phyloP scores from a whole-genome alignment of 1,140 invertebrate genomes.

The Drosophila lini region DNA sequence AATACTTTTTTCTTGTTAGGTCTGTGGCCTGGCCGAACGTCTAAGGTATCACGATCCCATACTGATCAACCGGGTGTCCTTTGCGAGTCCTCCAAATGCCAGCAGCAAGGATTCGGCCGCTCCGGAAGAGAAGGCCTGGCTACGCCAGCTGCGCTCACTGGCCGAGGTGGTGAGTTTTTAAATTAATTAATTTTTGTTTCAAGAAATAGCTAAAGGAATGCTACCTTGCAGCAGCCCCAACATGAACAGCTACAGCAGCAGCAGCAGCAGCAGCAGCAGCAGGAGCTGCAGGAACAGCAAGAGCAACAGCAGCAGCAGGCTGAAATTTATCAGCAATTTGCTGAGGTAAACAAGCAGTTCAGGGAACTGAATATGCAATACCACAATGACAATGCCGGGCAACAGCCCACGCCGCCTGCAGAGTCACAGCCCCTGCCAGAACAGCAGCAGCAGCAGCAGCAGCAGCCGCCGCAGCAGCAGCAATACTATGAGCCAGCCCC shows the following conservation, averaged over 20 bases:
- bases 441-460: neutral
- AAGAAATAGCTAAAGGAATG: neutral
- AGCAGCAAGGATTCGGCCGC: slow-evolving; percentile 44
- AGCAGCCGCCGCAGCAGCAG: slow-evolving; percentile 9
- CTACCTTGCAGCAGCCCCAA: slow-evolving; percentile 17
- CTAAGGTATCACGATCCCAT: slow-evolving; percentile 93
- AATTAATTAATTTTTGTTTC: too few relatives aligned
- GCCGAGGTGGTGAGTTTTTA: slow-evolving; percentile 63
- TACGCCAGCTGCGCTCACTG: slow-evolving; percentile 84
- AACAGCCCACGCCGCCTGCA: neutral
- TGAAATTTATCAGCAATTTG: slow-evolving; percentile 81
- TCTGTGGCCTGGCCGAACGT: slow-evolving; percentile 82
- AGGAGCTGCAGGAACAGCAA: slow-evolving; percentile 16
- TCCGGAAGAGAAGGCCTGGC: slow-evolving; percentile 85
- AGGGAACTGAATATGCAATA: slow-evolving; percentile 80
- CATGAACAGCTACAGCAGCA: slow-evolving; percentile 28
- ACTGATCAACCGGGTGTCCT: slow-evolving; percentile 75
- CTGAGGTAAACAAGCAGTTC: slow-evolving; percentile 82
- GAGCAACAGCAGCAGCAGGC: slow-evolving; percentile 51
- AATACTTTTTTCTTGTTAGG: slow-evolving; percentile 29
- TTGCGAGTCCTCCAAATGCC: slow-evolving; percentile 69
- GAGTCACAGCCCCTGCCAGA: slow-evolving; percentile 41
- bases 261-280: slow-evolving; percentile 35
- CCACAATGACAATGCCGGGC: slow-evolving; percentile 20
- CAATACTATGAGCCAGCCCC: slow-evolving; percentile 63